Evolutionary conservation across 2,797 vertebrate genomes (phyloP), one percentile per base, ranked within the genome.

Genomic region (Malurus splendens): DNA sequence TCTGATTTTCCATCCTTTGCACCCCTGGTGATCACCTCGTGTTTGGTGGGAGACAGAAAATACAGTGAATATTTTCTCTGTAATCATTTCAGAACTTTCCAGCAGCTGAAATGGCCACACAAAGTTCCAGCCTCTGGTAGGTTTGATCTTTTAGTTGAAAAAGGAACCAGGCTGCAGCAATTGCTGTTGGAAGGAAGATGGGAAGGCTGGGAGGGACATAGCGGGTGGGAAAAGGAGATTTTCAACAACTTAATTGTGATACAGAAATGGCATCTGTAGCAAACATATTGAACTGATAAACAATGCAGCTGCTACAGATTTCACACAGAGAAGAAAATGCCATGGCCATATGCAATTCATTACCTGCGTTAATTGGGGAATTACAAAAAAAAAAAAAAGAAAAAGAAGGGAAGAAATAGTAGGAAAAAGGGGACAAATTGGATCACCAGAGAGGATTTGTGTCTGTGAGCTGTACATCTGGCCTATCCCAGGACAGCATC

Each of bases 271-370:
- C 94, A 96, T 95, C 94, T 96, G 94, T 76, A 90, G 86, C 86
- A 95, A 96, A 92, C 92, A 95, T 95, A 95, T 92, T 95, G 94
- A 89, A 93, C 86, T 89, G 92, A 90, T 94, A 95, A 96, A 91
- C 55, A 93, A 86, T 91, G 87, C 90, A 97, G 94, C 90, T 97
- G 94, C 91, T 89, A 36, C 56, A 80, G 92, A 95, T 90, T 90
- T 95, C 91, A 94, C 90, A 90, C 81, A 91, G 92, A 95, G 91
- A 94, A 94, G 87, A 79, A 94, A 95, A 93, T 73, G 87, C 59
- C 9, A 16, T 76, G 68, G 77, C 92, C 94, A 91, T 93, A 90
- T 96, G 93, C 72, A 95, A 95, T 94, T 91, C 83, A 94, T 93
- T 93, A 93, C 93, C 82, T 92, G 78, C 18, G 80, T 84, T 96